Percentiles rank a stretch among this genome's conserved stretches.
These are phyloP conservation scores for Periophthalmus magnuspinnatus DNA, from an alignment of 2,797 vertebrate species.

Conservation along the genomic window DNA sequence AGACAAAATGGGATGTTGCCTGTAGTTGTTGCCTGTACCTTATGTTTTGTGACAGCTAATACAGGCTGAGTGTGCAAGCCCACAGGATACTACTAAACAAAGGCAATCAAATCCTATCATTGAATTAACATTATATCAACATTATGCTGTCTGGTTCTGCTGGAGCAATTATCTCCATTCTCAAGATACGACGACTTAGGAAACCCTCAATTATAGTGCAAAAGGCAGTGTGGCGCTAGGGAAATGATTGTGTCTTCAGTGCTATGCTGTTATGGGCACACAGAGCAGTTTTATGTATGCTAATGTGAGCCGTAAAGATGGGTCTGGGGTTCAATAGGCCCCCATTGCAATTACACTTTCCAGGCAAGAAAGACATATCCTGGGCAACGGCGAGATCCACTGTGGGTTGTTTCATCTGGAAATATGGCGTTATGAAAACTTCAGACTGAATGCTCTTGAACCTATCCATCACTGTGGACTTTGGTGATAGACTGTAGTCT, in stretches of 20 bases:
- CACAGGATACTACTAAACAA: conserved; percentile 66
- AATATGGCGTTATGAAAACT: conserved; percentile 36
- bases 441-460: neutral
- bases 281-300: conserved; percentile 78
- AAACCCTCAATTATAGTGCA: conserved; percentile 68
- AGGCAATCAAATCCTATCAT: conserved; percentile 74
- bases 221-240: conserved; percentile 59
- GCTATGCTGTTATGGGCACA: conserved; percentile 69
- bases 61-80: conserved; percentile 23
- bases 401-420: conserved; percentile 48
- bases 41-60: conserved; percentile 57
- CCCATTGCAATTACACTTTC: conserved; percentile 68
- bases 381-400: conserved; percentile 35
- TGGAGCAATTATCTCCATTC: conserved; percentile 74
- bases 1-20: conserved; percentile 42
- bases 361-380: conserved; percentile 40
- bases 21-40: conserved; percentile 50
- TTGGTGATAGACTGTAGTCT: conserved; percentile 1
- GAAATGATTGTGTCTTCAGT: conserved; percentile 75
- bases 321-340: conserved; percentile 52
- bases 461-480: neutral
- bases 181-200: conserved; percentile 56
- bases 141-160: conserved; percentile 62
- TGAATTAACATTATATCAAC: conserved; percentile 76
- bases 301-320: conserved; percentile 75